Base-by-base conservation (phyloP, 2,888 invertebrate genomes). In the Monochamus alternatus region DNA sequence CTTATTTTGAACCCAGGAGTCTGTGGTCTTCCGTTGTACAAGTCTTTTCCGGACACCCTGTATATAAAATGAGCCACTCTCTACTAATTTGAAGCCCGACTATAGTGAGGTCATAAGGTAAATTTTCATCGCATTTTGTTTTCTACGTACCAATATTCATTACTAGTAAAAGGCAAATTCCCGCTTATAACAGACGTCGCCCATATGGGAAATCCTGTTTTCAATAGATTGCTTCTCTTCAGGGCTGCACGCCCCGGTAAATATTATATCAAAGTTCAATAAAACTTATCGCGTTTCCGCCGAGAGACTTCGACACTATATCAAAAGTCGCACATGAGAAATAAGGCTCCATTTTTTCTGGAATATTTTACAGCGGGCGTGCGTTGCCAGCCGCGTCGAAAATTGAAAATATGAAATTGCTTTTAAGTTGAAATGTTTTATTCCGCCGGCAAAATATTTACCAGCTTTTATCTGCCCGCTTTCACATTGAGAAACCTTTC, bases 301-400 rank as follows among this genome's bases (percentile, higher is more conserved):
- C 22, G 55, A 55, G 22, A 55, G 55, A 55, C 55, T 14, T 55
- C 55, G 14, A 55, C 55, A 55, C 55, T 55, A 5, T 55, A 55
- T 55, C 55, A 74, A 66, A 75, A 78, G 73, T 63, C 62, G 60
- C 73, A 75, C 73, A 73, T 69, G 74, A 73, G 74, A 55, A 59
- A 10, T 59, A 14, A 47, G 75, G 62, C 78, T 43, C 73, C 78
- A 78, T 78, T 78, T 76, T 74, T 78, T 78, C 52, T 60, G 52
- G 72, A 55, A 55, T 55, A 55, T 60, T 22, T 9, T 67, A 30
- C 55, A 14, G 65, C 66, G 47, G 74, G 55, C 32, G 31, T 12
- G 30, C 47, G 52, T 64, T 64, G 75, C 72, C 59, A 38, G 38
- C 38, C 22, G 55, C 12, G 10, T 3, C 5, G 55, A n/a, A 55